Conservation (phyloP, 2,888 invertebrate species). For the Taenaris catops region DNA sequence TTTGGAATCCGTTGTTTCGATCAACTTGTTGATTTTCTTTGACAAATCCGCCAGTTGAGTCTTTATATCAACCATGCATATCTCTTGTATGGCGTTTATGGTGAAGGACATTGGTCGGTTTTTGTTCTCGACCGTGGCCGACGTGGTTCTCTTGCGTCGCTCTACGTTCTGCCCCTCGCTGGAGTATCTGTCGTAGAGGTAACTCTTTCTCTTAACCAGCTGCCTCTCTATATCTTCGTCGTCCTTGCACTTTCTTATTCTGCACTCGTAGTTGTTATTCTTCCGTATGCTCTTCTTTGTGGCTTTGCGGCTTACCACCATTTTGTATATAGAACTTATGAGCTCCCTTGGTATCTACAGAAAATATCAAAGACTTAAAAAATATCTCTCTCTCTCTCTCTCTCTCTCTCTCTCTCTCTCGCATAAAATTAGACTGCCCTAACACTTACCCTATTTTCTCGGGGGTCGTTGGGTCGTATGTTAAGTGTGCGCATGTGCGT, state of each 20-base stretch:
- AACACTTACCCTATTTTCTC: slow-evolving; percentile 82
- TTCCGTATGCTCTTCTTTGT: slow-evolving; percentile 76
- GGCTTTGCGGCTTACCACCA: slow-evolving; percentile 85
- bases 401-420: too few relatives aligned
- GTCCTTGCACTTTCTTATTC: slow-evolving; percentile 45
- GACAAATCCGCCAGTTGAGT: slow-evolving; percentile 58
- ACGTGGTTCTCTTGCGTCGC: slow-evolving; percentile 52
- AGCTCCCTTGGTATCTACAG: slow-evolving; percentile 86
- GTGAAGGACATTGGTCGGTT: slow-evolving; percentile 55
- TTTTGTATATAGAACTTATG: slow-evolving; percentile 85
- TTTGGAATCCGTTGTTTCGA: slow-evolving; percentile 50
- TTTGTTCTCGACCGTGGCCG: slow-evolving; percentile 43
- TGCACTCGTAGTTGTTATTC: slow-evolving; percentile 67
- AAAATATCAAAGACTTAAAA: too few relatives aligned
- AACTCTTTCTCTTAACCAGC: slow-evolving; percentile 64
- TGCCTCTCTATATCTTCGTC: slow-evolving; percentile 48
- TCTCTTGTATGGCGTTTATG: slow-evolving; percentile 67
- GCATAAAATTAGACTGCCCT: too few relatives aligned
- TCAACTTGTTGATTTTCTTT: slow-evolving; percentile 58
- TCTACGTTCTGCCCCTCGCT: slow-evolving; percentile 63
- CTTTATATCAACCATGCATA: slow-evolving; percentile 70
- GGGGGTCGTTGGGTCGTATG: slow-evolving; percentile 90
- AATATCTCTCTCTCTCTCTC: too few relatives aligned
- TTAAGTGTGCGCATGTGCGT: slow-evolving; percentile 87
- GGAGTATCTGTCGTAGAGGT: slow-evolving; percentile 63